Evolutionary conservation across 2,888 invertebrate genomes (phyloP), one percentile per base, ranked within the genome.

Genomic region (Diploptera punctata): DNA sequence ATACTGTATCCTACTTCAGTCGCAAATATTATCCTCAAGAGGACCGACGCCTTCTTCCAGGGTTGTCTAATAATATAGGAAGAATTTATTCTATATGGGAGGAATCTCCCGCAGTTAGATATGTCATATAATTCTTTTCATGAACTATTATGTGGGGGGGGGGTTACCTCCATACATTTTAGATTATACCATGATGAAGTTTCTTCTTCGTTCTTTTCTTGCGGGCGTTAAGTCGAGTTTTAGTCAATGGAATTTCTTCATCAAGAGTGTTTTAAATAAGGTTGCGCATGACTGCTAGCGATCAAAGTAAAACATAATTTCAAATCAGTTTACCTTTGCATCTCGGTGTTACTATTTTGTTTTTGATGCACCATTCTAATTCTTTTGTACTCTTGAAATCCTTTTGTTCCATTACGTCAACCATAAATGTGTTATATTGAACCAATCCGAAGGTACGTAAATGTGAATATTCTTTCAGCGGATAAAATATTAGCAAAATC

Each of bases 221-320:
- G 38, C 13, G 13, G 38, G 38, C 13, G 38, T 38, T 38, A 38
- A 38, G 38, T n/a, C n/a, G n/a, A n/a, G n/a, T n/a, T 38, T 38
- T 38, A 5, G 5, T 38, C 13, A 38, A 9, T 38, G 38, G 7
- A 38, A 38, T 5, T 38, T 13, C 38, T 38, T 38, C 38, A 38
- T 38, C 13, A 38, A 38, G 13, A 38, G 38, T 38, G 7, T 38
- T 38, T 38, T 38, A 38, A 9, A 38, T 9, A 38, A 13, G 7
- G 13, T 38, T 38, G 38, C 13, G 38, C 13, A 38, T 38, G 38
- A 13, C 13, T 38, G 13, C 5, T 38, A 13, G 38, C 38, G 13
- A 13, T 38, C 38, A 70, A 24, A 61, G 49, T 49, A 29, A 7
- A 29, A 60, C 21, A 7, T 18, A 62, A 62, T 31, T 31, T 62